Base-by-base conservation (phyloP, 2,113 vertebrate genomes). In the Neotragus moschatus region DNA sequence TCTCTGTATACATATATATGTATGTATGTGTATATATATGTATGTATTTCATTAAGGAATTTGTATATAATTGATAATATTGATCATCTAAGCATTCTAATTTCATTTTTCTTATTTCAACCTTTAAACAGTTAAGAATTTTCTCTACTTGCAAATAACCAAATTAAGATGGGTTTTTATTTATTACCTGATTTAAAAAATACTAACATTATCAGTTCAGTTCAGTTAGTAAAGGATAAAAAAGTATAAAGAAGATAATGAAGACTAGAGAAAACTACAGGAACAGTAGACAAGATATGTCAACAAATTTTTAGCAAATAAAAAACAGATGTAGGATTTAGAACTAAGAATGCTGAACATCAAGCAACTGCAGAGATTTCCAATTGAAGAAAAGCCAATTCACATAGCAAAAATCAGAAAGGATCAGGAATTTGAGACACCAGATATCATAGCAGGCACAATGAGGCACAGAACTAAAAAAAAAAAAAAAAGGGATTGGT, bases 231-330 rank as follows among this genome's bases (percentile, higher is more conserved):
- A 61, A 88, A 43, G 36, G 51, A 79, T 61, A 82, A 61, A 66
- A 55, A 58, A 25, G 45, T 82, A 85, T 55, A 95, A 94, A 88
- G 93, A 88, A 15, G 49, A 73, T 56, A 91, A 55, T 61, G 28
- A 79, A 73, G 30, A 87, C 45, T 63, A 92, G 33, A 93, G 51
- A 90, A 96, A 95, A 91, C 77, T 91, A 81, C 26, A 75, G 28
- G 15, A 90, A 90, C 26, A 84, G 82, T 28, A 96, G 96, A 95
- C 49, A 94, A 94, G 90, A 95, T 45, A 66, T 26, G 23, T 91
- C 84, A 94, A 98, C 89, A 95, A 94, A 97, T 56, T 88, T 95
- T 93, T 73, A 86, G 49, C 81, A 94, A 98, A 94, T 89, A 56
- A 95, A 95, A 97, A 96, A 56, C 55, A 95, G 53, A 96, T 43